Evolutionary conservation across 2,888 invertebrate genomes (phyloP).

Genomic region (Netelia fuscicornis): DNA sequence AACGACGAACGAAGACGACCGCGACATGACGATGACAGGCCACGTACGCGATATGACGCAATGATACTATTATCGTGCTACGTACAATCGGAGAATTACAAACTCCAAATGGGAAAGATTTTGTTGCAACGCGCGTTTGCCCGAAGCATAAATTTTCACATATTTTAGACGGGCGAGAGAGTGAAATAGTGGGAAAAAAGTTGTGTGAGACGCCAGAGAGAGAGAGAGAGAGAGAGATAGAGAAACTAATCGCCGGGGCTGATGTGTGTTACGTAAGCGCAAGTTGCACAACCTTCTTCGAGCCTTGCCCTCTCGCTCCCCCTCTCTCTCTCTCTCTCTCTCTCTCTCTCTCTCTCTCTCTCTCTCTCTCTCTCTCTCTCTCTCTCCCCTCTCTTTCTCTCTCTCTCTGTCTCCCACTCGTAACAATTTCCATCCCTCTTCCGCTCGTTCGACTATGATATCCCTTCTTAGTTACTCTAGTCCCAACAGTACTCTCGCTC

Average conservation of each 20-base stretch:
- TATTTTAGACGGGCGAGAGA: background rate
- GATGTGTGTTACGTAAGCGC: constrained; percentile 64
- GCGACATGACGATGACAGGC: background rate
- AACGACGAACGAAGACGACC: constrained; percentile 41
- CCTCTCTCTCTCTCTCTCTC: background rate
- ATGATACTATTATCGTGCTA: constrained; percentile 33
- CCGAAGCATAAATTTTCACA: constrained; percentile 11
- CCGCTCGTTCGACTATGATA: constrained; percentile 39
- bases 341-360: too few relatives aligned
- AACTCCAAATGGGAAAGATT: constrained; percentile 13
- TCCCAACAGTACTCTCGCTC: constrained; percentile 2
- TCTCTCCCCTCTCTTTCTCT: too few relatives aligned
- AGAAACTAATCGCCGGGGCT: constrained; percentile 56
- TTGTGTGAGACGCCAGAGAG: constrained; percentile 24
- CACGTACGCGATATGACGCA: constrained; percentile 29
- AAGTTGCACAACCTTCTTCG: constrained; percentile 66
- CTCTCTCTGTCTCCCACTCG: background rate
- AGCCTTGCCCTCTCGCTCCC: constrained; percentile 27
- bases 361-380: background rate
- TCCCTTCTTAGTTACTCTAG: constrained; percentile 19
- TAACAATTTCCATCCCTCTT: constrained; percentile 35
- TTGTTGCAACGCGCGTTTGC: background rate
- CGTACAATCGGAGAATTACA: constrained; percentile 27
- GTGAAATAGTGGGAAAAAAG: background rate
- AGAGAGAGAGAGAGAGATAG: constrained; percentile 17